Evolutionary conservation across 2,888 invertebrate species (phyloP), one percentile per base, ranked within the genome.

Genomic region (Rhagonycha lutea): DNA sequence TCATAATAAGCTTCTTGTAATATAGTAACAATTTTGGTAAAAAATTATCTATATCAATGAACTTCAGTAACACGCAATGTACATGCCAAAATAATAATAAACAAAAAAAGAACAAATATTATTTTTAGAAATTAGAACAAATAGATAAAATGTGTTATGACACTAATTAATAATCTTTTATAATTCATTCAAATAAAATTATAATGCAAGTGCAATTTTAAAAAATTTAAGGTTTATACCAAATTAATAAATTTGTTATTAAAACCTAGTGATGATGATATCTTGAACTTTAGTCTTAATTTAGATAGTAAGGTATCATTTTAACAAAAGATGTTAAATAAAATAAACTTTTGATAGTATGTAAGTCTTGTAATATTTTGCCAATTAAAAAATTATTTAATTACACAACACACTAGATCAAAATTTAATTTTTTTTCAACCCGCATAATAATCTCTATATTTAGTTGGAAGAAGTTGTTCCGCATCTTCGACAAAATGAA

Each of bases 61-160:
- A 47, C 47, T 47, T n/a, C 47, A n/a, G n/a, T 47, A 47, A n/a
- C 47, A 47, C 12, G 47, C n/a, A 7, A 47, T n/a, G 47, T 47
- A n/a, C 47, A 47, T 47, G 47, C 47, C 47, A 47, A 47, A 47
- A 47, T 47, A 47, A 47, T 47, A 47, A 47, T 47, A 47, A 47
- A 47, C n/a, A 47, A 47, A 47, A 32, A 47, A 47, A n/a, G n/a
- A 18, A 18, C 18, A 47, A 47, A n/a, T 47, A 65, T 65, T 65
- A 65, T 65, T 65, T 65, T 65, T 65, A 65, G 24, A 3, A 65
- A 65, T 65, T 65, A 65, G 63, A 65, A 65, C 63, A 65, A 65
- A 65, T 24, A 65, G 63, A 65, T 65, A 65, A 65, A 24, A 65
- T 65, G 10, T 9, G n/a, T 24, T 65, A 23, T 12, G 26, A 65